phyloP scores from a whole-genome alignment of 2,797 vertebrate species.

The Mus spretus region DNA sequence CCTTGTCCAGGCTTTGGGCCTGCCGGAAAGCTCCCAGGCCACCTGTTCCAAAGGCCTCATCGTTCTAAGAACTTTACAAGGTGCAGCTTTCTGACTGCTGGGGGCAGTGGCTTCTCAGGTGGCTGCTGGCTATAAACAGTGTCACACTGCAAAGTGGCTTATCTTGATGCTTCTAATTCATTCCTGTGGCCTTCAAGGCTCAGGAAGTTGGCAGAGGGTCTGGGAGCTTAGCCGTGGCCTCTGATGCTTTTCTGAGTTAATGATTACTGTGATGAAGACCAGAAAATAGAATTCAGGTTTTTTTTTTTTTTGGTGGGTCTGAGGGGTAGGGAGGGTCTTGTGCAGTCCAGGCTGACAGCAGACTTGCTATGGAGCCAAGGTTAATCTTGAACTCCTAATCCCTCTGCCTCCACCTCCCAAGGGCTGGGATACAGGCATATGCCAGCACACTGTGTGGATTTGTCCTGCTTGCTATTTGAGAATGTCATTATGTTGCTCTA shows the following conservation, averaged over 20 bases:
- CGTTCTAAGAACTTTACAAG: background rate
- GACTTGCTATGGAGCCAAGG: background rate
- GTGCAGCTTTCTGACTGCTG: background rate
- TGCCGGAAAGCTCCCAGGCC: background rate
- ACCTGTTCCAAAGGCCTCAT: background rate
- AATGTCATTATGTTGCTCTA: background rate
- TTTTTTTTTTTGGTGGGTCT: background rate
- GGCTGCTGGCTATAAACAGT: background rate
- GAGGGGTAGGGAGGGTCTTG: background rate
- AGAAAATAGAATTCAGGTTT: background rate
- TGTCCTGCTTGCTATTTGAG: background rate
- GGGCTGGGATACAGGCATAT: background rate
- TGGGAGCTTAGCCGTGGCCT: background rate
- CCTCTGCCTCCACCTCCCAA: background rate
- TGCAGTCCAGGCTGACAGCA: background rate
- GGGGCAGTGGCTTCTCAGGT: background rate
- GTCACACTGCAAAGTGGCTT: background rate
- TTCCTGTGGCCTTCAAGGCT: background rate
- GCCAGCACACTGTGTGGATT: background rate
- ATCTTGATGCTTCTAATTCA: background rate
- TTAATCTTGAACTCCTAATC: background rate
- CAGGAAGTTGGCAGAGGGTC: background rate
- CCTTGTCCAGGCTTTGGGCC: background rate
- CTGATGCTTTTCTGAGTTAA: background rate
- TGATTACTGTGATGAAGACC: background rate